These are phyloP conservation scores for Epirrhoe tristata DNA, from an alignment of 2,888 invertebrate genomes.

Conservation along the genomic window DNA sequence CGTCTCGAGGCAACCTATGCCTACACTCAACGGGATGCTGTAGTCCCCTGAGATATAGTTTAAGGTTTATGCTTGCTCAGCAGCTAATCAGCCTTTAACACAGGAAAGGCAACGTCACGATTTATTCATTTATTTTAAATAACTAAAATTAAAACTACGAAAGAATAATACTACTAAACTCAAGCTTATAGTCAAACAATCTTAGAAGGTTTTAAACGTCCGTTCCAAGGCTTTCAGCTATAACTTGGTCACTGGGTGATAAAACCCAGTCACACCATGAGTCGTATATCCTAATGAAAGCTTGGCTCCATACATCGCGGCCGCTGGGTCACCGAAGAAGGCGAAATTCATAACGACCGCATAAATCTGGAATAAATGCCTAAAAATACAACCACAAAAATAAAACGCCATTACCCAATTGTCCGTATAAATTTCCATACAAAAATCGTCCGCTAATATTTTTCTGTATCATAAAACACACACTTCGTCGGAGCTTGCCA, in stretches of 20 bases:
- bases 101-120: too few relatives aligned
- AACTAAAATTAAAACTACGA: too few relatives aligned
- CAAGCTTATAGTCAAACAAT: too few relatives aligned
- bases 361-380: constrained; percentile 34
- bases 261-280: not conserved
- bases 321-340: constrained; percentile 29
- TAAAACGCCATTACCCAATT: constrained; percentile 33
- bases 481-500: constrained; percentile 33
- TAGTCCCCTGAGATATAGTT: too few relatives aligned
- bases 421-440: constrained; percentile 40
- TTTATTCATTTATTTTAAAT: too few relatives aligned
- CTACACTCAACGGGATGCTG: too few relatives aligned
- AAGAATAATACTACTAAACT: too few relatives aligned
- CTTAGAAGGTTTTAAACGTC: not conserved
- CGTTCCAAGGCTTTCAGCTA: not conserved
- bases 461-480: constrained; percentile 38
- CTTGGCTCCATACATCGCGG: constrained; percentile 11
- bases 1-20: too few relatives aligned
- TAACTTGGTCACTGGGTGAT: not conserved
- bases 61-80: too few relatives aligned
- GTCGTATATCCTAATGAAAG: constrained; percentile 3
- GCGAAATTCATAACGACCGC: constrained; percentile 32
- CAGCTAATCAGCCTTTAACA: too few relatives aligned
- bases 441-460: constrained; percentile 38
- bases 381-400: constrained; percentile 36